Conservation (phyloP, 2,888 invertebrate genomes). For the Eulithis testata region DNA sequence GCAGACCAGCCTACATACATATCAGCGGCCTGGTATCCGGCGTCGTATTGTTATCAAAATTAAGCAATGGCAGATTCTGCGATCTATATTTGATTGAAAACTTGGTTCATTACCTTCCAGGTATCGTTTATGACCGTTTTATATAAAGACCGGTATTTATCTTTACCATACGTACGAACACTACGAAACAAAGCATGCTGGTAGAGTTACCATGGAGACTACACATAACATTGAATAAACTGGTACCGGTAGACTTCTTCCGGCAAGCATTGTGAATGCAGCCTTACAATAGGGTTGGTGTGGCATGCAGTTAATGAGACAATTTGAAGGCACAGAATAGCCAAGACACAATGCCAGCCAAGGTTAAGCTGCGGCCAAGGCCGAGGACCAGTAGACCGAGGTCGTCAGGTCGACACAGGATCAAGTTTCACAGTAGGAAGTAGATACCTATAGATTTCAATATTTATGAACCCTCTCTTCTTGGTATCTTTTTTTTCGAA, state of each 20-base stretch:
- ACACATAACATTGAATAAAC: background rate
- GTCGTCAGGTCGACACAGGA: slow-evolving; percentile 13
- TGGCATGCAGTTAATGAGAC: slow-evolving; percentile 39
- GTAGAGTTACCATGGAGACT: too few relatives aligned
- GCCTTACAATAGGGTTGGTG: slow-evolving; percentile 20
- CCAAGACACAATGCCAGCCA: slow-evolving; percentile 4
- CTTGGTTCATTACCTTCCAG: too few relatives aligned
- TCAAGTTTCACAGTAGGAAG: slow-evolving; percentile 16
- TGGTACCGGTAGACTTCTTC: background rate
- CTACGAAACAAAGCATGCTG: too few relatives aligned
- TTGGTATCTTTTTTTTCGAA: background rate
- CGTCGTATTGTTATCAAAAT: too few relatives aligned
- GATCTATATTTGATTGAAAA: too few relatives aligned
- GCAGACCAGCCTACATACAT: background rate
- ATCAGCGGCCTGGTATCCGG: background rate
- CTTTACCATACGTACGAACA: too few relatives aligned
- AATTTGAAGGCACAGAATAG: slow-evolving; percentile 28
- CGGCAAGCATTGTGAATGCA: slow-evolving; percentile 1
- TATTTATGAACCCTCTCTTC: background rate
- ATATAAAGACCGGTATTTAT: too few relatives aligned
- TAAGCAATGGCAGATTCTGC: too few relatives aligned
- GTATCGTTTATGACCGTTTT: too few relatives aligned
- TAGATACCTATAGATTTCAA: slow-evolving; percentile 2
- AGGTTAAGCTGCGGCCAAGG: slow-evolving; percentile 20
- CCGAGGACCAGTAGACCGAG: slow-evolving; percentile 12